phyloP scores from a whole-genome alignment of 2,888 invertebrate species.

The Luperina testacea region DNA sequence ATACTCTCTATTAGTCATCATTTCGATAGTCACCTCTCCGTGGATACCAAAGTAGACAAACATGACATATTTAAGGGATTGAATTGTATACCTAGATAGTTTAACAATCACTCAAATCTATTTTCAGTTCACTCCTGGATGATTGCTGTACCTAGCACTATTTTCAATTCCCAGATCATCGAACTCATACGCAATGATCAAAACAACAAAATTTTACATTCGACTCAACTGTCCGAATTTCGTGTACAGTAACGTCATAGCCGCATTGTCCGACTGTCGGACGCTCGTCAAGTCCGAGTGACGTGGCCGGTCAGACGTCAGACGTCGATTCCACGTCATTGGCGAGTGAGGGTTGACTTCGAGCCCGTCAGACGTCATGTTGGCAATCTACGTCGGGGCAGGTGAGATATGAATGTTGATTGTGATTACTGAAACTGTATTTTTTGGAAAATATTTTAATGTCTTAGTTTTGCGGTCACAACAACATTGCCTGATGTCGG shows the following conservation, averaged over 20 bases:
- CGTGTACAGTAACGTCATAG: conserved; percentile 48
- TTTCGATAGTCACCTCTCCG: background rate
- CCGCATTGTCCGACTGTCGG: conserved; percentile 69
- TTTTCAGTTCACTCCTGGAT: background rate
- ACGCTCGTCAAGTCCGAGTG: conserved; percentile 72
- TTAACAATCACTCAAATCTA: background rate
- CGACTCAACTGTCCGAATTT: conserved; percentile 44
- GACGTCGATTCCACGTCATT: conserved; percentile 79
- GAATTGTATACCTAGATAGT: background rate
- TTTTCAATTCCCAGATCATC: conserved; percentile 2
- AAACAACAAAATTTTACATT: conserved; percentile 49
- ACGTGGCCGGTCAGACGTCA: conserved; percentile 78
- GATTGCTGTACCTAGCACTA: background rate
- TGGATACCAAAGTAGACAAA: background rate
- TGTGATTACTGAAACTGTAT: conserved; percentile 7
- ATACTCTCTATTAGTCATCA: background rate
- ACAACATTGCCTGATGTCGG: no score
- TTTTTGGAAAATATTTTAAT: background rate
- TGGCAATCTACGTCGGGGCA: conserved; percentile 68
- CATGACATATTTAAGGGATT: background rate
- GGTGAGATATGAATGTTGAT: conserved; percentile 49
- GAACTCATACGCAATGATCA: conserved; percentile 22
- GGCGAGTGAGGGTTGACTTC: conserved; percentile 67
- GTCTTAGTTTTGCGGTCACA: background rate
- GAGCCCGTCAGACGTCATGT: conserved; percentile 69